A percentile compares a stretch with the other conserved stretches of the same genome.
These are phyloP conservation scores for Drosophila ustulata DNA, from an alignment of 2,888 invertebrate genomes.

Conservation along the genomic window DNA sequence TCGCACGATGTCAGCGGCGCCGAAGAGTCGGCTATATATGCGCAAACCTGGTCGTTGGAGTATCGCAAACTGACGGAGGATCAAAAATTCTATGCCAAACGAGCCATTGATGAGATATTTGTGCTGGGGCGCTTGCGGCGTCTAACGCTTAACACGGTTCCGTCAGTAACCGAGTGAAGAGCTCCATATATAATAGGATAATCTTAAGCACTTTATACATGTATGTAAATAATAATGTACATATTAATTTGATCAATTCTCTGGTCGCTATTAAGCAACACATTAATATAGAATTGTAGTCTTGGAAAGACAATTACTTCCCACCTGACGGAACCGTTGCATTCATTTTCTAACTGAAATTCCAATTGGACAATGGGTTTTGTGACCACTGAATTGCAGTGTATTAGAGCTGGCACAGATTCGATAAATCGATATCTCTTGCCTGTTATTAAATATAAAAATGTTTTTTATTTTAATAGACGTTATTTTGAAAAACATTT, in stretches of 20 bases:
- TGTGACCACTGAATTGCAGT: no score
- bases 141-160: constrained; percentile 59
- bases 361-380: background rate
- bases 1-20: constrained; percentile 50
- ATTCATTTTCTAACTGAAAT: background rate
- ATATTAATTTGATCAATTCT: constrained; percentile 46
- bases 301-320: constrained; percentile 25
- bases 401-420: no score
- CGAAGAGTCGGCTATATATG: constrained; percentile 64
- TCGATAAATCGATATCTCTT: no score
- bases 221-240: constrained; percentile 36
- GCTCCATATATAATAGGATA: constrained; percentile 21
- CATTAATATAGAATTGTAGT: constrained; percentile 39
- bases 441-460: no score
- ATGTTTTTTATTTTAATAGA: no score
- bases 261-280: constrained; percentile 38
- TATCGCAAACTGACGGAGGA: constrained; percentile 69
- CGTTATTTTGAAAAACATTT: no score
- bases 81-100: constrained; percentile 68
- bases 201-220: constrained; percentile 8
- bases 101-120: constrained; percentile 71
- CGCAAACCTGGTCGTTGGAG: constrained; percentile 69
- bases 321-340: constrained; percentile 27
- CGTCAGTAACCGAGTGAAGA: constrained; percentile 57
- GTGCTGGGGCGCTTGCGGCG: constrained; percentile 65